These are phyloP conservation scores for Callospermophilus lateralis DNA, from an alignment of 2,113 vertebrate genomes.

Conservation along the genomic window DNA sequence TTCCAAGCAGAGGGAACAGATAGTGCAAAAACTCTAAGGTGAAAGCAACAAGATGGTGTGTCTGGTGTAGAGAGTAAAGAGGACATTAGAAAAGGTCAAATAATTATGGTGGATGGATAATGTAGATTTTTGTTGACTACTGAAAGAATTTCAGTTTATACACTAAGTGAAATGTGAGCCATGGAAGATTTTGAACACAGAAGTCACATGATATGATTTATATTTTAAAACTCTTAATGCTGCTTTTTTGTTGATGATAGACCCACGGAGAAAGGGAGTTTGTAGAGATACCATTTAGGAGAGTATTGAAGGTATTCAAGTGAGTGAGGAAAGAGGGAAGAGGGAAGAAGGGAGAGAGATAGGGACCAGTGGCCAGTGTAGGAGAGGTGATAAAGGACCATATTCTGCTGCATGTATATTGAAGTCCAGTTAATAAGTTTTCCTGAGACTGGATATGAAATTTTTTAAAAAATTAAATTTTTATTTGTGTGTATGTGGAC, in stretches of 20 bases:
- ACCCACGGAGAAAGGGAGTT: background rate
- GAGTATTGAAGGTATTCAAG: background rate
- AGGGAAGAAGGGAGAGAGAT: background rate
- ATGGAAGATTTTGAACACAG: background rate
- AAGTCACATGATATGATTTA: background rate
- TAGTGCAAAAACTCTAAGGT: background rate
- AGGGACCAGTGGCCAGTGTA: background rate
- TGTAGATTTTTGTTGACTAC: background rate
- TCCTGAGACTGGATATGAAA: background rate
- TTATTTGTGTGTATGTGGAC: background rate
- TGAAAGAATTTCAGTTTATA: conserved; percentile 26
- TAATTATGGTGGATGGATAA: background rate
- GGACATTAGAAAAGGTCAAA: background rate
- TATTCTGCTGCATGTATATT: background rate
- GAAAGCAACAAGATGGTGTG: background rate
- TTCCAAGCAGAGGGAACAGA: background rate
- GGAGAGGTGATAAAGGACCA: background rate
- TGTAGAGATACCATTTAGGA: background rate
- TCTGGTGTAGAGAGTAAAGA: conserved; percentile 20
- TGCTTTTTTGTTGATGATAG: conserved; percentile 7
- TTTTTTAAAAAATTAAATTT: background rate
- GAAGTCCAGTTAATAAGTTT: background rate
- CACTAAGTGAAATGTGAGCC: conserved; percentile 14
- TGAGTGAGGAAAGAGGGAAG: background rate
- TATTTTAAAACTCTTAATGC: conserved; percentile 2